phyloP scores from a whole-genome alignment of 92 coral and sea anemone species.

The Parazoanthus swiftii region DNA sequence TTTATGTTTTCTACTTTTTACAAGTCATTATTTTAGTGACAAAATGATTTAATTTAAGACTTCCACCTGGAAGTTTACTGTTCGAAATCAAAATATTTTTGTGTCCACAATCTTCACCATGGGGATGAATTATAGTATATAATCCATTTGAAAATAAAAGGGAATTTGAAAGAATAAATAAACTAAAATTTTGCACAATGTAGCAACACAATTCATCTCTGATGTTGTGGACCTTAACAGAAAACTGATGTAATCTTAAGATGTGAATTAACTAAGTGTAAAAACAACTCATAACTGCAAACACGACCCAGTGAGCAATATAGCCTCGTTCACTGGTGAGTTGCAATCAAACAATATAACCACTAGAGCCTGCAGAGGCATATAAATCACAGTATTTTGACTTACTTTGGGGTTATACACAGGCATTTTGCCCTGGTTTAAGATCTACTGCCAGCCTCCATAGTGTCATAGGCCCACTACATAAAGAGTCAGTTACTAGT shows the following conservation, averaged over 20 bases:
- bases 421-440: slow-evolving; percentile 57
- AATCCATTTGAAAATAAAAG: neutral
- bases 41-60: neutral
- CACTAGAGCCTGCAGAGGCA: slow-evolving; percentile 11
- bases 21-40: neutral
- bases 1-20: neutral
- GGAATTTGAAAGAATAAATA: neutral
- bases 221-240: neutral
- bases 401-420: slow-evolving; percentile 75
- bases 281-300: neutral
- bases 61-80: slow-evolving; percentile 22
- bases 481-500: neutral
- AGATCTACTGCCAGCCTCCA: neutral
- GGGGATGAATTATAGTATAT: slow-evolving; percentile 2
- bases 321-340: slow-evolving; percentile 8
- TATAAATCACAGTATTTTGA: neutral
- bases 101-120: slow-evolving; percentile 4
- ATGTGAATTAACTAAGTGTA: neutral
- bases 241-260: neutral
- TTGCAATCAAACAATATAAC: neutral
- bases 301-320: slow-evolving; percentile 5
- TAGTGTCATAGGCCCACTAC: neutral
- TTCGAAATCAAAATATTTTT: slow-evolving; percentile 1
- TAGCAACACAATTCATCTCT: too few species aligned
- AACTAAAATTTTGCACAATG: neutral